Evolutionary conservation across 2,888 invertebrate species (phyloP).

Genomic region (Portevinia maculata): DNA sequence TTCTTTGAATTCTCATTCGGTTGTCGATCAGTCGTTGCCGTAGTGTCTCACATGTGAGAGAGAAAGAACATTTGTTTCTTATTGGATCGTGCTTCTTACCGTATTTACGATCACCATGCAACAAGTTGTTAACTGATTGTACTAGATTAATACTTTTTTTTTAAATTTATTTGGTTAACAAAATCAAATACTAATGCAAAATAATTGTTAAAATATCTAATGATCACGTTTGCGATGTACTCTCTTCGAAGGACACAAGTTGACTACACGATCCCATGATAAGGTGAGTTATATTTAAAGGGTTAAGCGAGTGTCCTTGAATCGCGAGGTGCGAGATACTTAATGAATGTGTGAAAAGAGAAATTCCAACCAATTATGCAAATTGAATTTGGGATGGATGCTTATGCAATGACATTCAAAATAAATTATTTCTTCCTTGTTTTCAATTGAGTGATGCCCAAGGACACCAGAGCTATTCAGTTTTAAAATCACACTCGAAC

Average conservation of each 20-base stretch:
- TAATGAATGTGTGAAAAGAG: slow-evolving; percentile 63
- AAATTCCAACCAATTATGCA: slow-evolving; percentile 46
- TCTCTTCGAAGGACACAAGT: not conserved
- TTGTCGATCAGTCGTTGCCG: not conserved
- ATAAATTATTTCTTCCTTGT: not conserved
- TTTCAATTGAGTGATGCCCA: not conserved
- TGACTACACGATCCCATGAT: not conserved
- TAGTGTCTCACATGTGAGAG: slow-evolving; percentile 10
- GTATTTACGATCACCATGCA: slow-evolving; percentile 41
- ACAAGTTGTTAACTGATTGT: slow-evolving; percentile 25
- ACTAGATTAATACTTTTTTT: slow-evolving; percentile 17
- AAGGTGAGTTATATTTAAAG: slow-evolving; percentile 25
- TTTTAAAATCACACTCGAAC: too few relatives aligned
- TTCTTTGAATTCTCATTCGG: slow-evolving; percentile 26
- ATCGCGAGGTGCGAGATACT: slow-evolving; percentile 6
- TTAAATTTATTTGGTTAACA: not conserved
- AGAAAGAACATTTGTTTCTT: slow-evolving; percentile 25
- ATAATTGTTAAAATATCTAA: not conserved
- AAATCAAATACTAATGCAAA: not conserved
- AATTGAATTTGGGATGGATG: slow-evolving; percentile 12
- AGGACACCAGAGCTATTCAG: not conserved
- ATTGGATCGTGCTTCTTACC: slow-evolving; percentile 27
- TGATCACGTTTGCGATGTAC: not conserved
- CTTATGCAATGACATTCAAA: slow-evolving; percentile 43
- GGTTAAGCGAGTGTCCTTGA: slow-evolving; percentile 36